These are phyloP conservation scores for Cataglyphis albicans DNA, from an alignment of 2,888 invertebrate genomes.

Conservation along the genomic window DNA sequence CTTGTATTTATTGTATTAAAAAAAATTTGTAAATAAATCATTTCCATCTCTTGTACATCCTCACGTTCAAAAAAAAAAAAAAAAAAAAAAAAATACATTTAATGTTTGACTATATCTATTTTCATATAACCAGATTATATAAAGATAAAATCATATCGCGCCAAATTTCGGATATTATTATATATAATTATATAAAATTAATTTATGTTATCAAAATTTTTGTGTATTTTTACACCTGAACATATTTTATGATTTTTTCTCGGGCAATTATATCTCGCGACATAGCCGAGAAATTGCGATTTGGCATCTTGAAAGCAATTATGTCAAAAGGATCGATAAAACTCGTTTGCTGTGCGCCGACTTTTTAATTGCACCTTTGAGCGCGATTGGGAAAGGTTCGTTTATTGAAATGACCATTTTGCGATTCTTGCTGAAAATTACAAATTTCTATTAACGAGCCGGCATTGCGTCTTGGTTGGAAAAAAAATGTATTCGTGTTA, in stretches of 20 bases:
- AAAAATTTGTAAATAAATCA: background rate
- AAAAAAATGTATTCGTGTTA: conserved; percentile 28
- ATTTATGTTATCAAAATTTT: no score
- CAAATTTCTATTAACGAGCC: conserved; percentile 71
- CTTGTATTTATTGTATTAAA: background rate
- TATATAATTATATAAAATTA: no score
- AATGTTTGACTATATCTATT: no score
- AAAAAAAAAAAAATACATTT: no score
- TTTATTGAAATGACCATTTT: conserved; percentile 59
- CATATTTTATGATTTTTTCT: no score
- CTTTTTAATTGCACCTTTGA: conserved; percentile 73
- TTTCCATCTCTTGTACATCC: background rate
- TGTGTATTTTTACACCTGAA: no score
- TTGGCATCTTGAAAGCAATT: conserved; percentile 71
- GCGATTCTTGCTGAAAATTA: conserved; percentile 69
- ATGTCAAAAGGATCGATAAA: conserved; percentile 71
- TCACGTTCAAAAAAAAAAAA: no score
- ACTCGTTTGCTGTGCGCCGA: conserved; percentile 70
- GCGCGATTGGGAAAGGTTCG: conserved; percentile 54
- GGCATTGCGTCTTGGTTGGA: conserved; percentile 56
- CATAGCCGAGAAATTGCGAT: conserved; percentile 52
- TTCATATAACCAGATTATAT: no score
- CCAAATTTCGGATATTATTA: no score
- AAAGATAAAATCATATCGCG: no score
- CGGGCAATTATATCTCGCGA: background rate